phyloP scores from a whole-genome alignment of 2,113 vertebrate species.

The Thunnus maccoyii region DNA sequence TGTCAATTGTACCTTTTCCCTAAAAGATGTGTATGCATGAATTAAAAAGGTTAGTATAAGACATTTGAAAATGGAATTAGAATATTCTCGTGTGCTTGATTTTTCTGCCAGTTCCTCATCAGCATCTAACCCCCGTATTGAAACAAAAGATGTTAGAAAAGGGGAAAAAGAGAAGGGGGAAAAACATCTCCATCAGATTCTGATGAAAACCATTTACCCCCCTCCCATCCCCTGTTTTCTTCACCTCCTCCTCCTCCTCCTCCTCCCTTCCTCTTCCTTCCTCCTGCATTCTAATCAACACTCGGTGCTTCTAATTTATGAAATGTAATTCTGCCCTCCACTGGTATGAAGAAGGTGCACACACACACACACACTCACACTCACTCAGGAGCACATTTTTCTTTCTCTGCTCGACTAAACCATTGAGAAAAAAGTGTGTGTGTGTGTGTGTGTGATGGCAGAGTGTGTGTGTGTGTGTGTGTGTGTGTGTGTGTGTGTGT shows the following conservation, averaged over 20 bases:
- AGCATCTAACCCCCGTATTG: not conserved
- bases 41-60: not conserved
- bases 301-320: conserved; percentile 80
- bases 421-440: conserved; percentile 24
- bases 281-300: conserved; percentile 80
- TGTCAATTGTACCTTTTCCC: not conserved
- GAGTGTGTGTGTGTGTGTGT: conserved; percentile 22
- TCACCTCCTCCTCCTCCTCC: conserved; percentile 10
- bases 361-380: not conserved
- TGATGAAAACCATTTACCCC: conserved; percentile 67
- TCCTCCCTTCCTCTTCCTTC: conserved; percentile 28
- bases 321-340: conserved; percentile 99
- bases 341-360: conserved; percentile 88
- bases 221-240: not conserved
- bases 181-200: conserved; percentile 53
- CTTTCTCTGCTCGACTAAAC: conserved; percentile 28
- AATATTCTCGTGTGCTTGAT: not conserved
- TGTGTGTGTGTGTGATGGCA: not conserved
- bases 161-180: not conserved
- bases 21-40: not conserved
- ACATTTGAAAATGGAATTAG: not conserved
- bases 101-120: conserved; percentile 22
- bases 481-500: conserved; percentile 24
- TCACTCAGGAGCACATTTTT: conserved; percentile 21
- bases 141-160: conserved; percentile 52